Conservation (phyloP, 2,888 invertebrate genomes). For the Eristalinus aeneus region DNA sequence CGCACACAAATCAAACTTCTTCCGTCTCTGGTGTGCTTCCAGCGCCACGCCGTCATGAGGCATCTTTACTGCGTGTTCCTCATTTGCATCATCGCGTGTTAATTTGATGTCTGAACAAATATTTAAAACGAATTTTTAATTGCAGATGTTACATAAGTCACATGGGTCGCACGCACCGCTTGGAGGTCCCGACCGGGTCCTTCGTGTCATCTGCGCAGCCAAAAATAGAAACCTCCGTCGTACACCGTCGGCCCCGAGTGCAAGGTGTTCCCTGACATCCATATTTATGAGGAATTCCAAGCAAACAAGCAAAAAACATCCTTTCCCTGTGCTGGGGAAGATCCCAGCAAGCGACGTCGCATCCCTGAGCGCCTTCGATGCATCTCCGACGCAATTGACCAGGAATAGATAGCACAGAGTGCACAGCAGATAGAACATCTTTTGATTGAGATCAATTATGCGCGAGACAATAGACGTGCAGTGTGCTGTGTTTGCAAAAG, state of each 20-base stretch:
- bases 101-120: constrained; percentile 71
- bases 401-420: constrained; percentile 59
- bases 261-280: constrained; percentile 49
- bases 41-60: constrained; percentile 23
- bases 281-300: constrained; percentile 42
- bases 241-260: constrained; percentile 13
- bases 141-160: constrained; percentile 70
- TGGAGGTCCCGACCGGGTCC: constrained; percentile 53
- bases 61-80: constrained; percentile 64
- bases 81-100: constrained; percentile 70
- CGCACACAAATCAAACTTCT: too few relatives aligned
- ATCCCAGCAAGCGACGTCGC: constrained; percentile 29
- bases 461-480: constrained; percentile 48
- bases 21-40: neutral
- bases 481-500: constrained; percentile 45
- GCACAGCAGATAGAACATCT: constrained; percentile 43
- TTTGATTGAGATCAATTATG: constrained; percentile 59
- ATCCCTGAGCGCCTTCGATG: neutral
- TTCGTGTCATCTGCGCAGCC: constrained; percentile 38
- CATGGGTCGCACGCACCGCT: constrained; percentile 30
- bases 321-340: constrained; percentile 10
- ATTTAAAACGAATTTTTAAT: constrained; percentile 68
- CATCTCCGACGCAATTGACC: constrained; percentile 58
- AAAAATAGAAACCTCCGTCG: constrained; percentile 56
- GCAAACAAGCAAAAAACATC: constrained; percentile 9